Conservation (phyloP, 2,113 vertebrate genomes). For the Craseonycteris thonglongyai region DNA sequence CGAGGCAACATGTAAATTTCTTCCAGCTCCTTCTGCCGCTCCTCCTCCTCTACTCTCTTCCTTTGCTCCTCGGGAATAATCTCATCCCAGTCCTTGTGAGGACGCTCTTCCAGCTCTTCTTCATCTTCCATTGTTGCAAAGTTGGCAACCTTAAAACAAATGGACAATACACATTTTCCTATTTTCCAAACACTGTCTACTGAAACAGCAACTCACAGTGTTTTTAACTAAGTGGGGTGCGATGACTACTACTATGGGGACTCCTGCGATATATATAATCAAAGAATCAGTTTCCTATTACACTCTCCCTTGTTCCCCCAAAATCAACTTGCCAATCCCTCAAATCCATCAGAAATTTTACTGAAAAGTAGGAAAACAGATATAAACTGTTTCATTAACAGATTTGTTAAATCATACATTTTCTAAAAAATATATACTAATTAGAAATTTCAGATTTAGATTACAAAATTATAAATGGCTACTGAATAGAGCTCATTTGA, state of each 20-base stretch:
- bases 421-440: background rate
- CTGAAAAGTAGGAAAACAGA: background rate
- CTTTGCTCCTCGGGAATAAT: conserved; percentile 97
- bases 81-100: conserved; percentile 91
- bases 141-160: conserved; percentile 90
- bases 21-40: conserved; percentile 94
- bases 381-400: background rate
- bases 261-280: background rate
- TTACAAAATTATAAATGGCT: background rate
- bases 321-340: background rate
- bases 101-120: conserved; percentile 86
- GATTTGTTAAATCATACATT: background rate
- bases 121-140: conserved; percentile 97
- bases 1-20: conserved; percentile 98
- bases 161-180: background rate
- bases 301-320: background rate
- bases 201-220: background rate
- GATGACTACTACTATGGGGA: background rate
- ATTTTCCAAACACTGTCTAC: background rate
- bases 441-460: background rate
- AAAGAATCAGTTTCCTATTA: background rate
- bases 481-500: background rate
- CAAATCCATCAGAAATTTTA: background rate
- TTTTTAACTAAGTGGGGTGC: background rate
- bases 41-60: conserved; percentile 93